These are phyloP conservation scores for Lampropteryx suffumata DNA, from an alignment of 2,888 invertebrate genomes.

Conservation along the genomic window DNA sequence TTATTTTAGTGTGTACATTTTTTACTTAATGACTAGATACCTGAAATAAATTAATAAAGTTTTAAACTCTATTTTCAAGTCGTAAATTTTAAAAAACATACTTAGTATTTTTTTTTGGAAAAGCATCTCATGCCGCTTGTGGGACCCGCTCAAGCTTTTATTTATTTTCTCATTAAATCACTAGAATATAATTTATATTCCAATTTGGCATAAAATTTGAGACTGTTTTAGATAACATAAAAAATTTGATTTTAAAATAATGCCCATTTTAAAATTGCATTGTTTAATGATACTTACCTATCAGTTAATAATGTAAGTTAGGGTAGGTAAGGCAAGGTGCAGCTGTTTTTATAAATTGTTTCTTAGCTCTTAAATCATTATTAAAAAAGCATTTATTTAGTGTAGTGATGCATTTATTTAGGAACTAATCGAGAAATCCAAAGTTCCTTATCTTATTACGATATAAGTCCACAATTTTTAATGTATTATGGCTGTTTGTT, in stretches of 20 bases:
- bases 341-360: no score
- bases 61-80: no score
- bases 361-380: no score
- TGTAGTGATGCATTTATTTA: conserved; percentile 2
- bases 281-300: no score
- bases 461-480: conserved; percentile 4
- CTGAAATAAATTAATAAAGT: no score
- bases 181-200: conserved; percentile 9
- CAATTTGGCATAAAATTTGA: conserved; percentile 12
- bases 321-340: no score
- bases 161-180: conserved; percentile 20
- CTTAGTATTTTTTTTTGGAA: no score
- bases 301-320: no score
- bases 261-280: no score
- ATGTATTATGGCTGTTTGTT: conserved; percentile 23
- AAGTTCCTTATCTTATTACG: conserved; percentile 1
- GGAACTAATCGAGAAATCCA: conserved; percentile 1
- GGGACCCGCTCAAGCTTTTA: conserved; percentile 20
- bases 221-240: conserved; percentile 15
- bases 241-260: neutral
- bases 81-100: no score
- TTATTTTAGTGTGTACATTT: no score
- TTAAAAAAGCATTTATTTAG: conserved; percentile 1
- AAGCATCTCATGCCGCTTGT: conserved; percentile 1
- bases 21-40: no score